Evolutionary conservation across 2,113 vertebrate species (phyloP).

Genomic region (Tetrao urogallus): DNA sequence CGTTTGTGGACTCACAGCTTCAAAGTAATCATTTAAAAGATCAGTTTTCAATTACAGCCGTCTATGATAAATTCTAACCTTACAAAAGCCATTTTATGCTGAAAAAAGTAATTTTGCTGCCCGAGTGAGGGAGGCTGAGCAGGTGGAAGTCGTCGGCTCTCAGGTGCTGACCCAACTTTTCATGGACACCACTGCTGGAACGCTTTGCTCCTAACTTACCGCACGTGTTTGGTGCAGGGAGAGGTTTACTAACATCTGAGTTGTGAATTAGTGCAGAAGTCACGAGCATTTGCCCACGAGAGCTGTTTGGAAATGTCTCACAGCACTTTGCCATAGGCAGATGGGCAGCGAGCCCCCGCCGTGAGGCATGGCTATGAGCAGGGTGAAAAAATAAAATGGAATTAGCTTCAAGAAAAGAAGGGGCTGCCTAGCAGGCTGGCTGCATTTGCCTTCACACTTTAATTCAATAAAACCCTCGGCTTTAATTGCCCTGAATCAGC

Average conservation of each 20-base stretch:
- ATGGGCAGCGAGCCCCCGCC: rapidly evolving
- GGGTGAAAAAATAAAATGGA: neutral
- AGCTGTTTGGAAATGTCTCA: no score
- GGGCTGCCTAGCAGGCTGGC: neutral
- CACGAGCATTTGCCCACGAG: neutral
- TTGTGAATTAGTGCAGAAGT: neutral
- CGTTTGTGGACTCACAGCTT: rapidly evolving
- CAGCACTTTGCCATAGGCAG: neutral
- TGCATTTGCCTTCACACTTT: constrained; percentile 22
- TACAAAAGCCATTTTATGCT: neutral
- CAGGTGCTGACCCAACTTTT: neutral
- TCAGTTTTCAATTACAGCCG: neutral
- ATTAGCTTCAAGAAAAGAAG: neutral
- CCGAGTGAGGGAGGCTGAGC: neutral
- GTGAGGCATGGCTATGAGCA: neutral
- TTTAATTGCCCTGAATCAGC: neutral
- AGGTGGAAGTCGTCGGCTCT: neutral
- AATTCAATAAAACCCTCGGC: constrained; percentile 27
- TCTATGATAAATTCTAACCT: neutral
- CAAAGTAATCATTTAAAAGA: neutral
- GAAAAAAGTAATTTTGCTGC: neutral
- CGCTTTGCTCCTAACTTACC: neutral
- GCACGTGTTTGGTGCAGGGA: rapidly evolving
- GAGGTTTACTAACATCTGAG: neutral
- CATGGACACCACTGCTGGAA: neutral